These are phyloP conservation scores for Macrocentrus cingulum DNA, from an alignment of 1,140 invertebrate genomes.

Conservation along the genomic window DNA sequence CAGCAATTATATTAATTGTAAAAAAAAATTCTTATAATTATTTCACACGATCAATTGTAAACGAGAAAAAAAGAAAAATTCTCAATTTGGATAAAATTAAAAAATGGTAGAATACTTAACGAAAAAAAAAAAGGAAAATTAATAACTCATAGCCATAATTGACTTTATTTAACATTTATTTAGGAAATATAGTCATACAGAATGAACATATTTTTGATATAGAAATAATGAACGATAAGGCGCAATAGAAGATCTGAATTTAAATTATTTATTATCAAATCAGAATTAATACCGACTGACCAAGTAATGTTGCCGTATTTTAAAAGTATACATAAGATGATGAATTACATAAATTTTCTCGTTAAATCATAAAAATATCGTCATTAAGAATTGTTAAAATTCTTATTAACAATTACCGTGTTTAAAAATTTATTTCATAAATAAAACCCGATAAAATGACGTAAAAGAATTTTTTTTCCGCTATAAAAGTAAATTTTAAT, in stretches of 20 bases:
- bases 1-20: constrained; percentile 3
- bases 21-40: neutral
- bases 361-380: too few species aligned
- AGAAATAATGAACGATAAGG: constrained; percentile 37
- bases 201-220: constrained; percentile 52
- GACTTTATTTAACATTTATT: constrained; percentile 8
- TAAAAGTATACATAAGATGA: neutral
- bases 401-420: too few species aligned
- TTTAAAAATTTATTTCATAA: too few species aligned
- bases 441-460: too few species aligned
- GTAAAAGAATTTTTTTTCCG: too few species aligned
- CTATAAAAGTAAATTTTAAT: too few species aligned
- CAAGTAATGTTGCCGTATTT: constrained; percentile 10
- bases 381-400: too few species aligned
- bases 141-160: constrained; percentile 13
- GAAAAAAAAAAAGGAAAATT: too few species aligned
- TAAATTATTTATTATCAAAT: constrained; percentile 25
- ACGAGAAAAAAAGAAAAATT: too few species aligned
- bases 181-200: constrained; percentile 37
- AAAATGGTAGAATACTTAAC: constrained; percentile 1
- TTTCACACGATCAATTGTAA: too few species aligned
- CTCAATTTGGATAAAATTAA: too few species aligned
- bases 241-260: constrained; percentile 25
- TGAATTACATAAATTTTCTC: neutral
- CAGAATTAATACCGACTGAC: neutral